phyloP scores from a whole-genome alignment of 2,797 vertebrate species.

The Spizella passerina region DNA sequence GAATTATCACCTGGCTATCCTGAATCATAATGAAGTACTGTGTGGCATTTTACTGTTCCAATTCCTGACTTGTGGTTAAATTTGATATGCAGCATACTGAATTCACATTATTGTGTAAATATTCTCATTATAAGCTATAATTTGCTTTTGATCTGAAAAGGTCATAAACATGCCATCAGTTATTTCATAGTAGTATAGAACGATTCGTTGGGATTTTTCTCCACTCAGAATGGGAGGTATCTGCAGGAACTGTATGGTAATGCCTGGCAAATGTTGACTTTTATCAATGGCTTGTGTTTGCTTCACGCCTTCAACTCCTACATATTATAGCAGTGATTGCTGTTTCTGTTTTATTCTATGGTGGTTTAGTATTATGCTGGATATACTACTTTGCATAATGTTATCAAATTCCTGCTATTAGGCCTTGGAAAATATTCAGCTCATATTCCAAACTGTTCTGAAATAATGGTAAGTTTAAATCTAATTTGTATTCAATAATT shows the following conservation, averaged over 20 bases:
- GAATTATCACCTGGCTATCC: slow-evolving; percentile 68
- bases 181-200: slow-evolving; percentile 40
- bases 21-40: slow-evolving; percentile 55
- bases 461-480: slow-evolving; percentile 48
- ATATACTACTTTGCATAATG: slow-evolving; percentile 55
- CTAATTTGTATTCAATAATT: slow-evolving; percentile 39
- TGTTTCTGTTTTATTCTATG: slow-evolving; percentile 54
- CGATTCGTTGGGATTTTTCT: neutral
- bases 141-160: slow-evolving; percentile 66
- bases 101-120: slow-evolving; percentile 64
- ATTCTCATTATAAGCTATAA: slow-evolving; percentile 67
- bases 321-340: slow-evolving; percentile 51
- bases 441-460: slow-evolving; percentile 25
- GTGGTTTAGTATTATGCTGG: slow-evolving; percentile 24
- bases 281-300: slow-evolving; percentile 53
- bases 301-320: slow-evolving; percentile 38
- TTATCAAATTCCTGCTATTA: slow-evolving; percentile 54
- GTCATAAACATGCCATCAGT: slow-evolving; percentile 63
- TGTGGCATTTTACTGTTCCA: slow-evolving; percentile 48
- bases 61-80: slow-evolving; percentile 53
- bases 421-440: slow-evolving; percentile 44
- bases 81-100: slow-evolving; percentile 59
- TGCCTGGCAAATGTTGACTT: slow-evolving; percentile 62
- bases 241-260: slow-evolving; percentile 37
- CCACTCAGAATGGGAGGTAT: neutral